Base-by-base conservation (phyloP, 2,888 invertebrate species). In the Amaurobius ferox region DNA sequence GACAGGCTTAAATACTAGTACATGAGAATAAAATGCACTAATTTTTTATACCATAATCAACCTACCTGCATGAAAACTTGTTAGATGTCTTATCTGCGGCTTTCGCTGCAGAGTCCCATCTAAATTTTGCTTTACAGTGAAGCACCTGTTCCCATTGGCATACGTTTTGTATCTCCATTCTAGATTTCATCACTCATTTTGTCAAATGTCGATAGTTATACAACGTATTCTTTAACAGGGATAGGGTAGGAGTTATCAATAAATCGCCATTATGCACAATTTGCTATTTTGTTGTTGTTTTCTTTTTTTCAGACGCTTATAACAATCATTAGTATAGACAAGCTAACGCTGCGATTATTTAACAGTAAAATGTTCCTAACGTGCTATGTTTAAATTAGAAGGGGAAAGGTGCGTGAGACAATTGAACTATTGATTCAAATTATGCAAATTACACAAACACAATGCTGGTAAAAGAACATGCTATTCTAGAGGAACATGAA, bases 251-350 rank as follows among this genome's bases (percentile, higher is more conserved):
- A n/a, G n/a, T n/a, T n/a, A n/a, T n/a, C n/a, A n/a, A n/a, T n/a
- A n/a, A n/a, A n/a, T n/a, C n/a, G n/a, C n/a, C n/a, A n/a, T n/a
- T n/a, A n/a, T n/a, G n/a, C n/a, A n/a, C n/a, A n/a, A n/a, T n/a
- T 44, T 44, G 44, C n/a, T 2, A 44, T 2, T 44, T 7, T 44
- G n/a, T 44, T 2, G 44, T 16, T 9, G 16, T 44, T 16, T 16
- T 16, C 11, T 9, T 16, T 9, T 44, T 16, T 44, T 44, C n/a
- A 44, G 44, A 9, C 44, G 16, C n/a, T 11, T 61, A 23, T 61
- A 11, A 61, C 11, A 16, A 73, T 55, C 70, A 71, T 78, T 79
- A 71, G 70, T 79, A 71, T 40, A 64, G 64, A 40, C 40, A 62
- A 79, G 79, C 79, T 23, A 9, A 40, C 61, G 28, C 70, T 28